phyloP scores from a whole-genome alignment of 2,888 invertebrate species.

The Aspidiotus rigidus region DNA sequence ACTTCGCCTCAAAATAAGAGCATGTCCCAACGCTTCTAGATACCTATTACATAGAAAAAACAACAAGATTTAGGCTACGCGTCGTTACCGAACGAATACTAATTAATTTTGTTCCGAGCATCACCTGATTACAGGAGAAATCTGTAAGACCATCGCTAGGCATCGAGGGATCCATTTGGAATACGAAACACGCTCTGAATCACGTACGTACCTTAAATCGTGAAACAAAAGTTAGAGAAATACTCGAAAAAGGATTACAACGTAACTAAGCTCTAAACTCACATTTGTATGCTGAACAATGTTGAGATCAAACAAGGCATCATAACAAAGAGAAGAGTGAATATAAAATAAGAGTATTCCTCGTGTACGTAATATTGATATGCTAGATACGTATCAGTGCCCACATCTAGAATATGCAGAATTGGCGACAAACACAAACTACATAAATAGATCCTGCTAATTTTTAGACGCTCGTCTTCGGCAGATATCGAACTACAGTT shows the following conservation, averaged over 20 bases:
- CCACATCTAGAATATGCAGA: constrained; percentile 60
- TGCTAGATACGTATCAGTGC: constrained; percentile 60
- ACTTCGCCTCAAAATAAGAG: constrained; percentile 55
- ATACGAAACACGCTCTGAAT: constrained; percentile 47
- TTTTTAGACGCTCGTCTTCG: not conserved
- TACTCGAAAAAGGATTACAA: not conserved
- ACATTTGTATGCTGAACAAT: constrained; percentile 64
- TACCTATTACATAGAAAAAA: constrained; percentile 38
- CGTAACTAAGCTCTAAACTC: constrained; percentile 41
- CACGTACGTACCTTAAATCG: constrained; percentile 49
- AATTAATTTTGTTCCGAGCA: constrained; percentile 44
- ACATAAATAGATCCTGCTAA: constrained; percentile 51
- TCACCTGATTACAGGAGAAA: constrained; percentile 61
- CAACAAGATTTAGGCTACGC: constrained; percentile 37
- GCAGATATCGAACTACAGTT: not conserved
- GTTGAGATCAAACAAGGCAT: constrained; percentile 67
- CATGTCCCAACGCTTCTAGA: constrained; percentile 48
- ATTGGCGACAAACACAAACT: constrained; percentile 57
- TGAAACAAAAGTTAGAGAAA: not conserved
- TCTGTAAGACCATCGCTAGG: constrained; percentile 57
- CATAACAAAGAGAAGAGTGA: constrained; percentile 61
- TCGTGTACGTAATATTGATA: constrained; percentile 52
- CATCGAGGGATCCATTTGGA: constrained; percentile 52
- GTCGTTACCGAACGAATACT: constrained; percentile 47
- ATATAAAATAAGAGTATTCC: constrained; percentile 54